Conservation (phyloP, 1,140 invertebrate genomes). For the Drosophila setifemur region DNA sequence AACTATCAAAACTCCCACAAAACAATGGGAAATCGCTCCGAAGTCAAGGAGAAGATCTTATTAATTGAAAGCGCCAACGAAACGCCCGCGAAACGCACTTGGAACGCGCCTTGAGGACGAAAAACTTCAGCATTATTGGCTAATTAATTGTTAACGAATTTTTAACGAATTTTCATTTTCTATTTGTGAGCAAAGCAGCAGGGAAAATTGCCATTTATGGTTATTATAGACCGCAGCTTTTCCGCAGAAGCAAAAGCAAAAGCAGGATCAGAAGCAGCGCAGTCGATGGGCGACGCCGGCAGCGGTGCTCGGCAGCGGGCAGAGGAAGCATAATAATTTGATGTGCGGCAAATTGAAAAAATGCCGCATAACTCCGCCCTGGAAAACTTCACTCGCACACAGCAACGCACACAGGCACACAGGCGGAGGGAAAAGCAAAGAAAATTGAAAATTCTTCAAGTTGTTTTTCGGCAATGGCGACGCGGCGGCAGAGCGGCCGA, state of each 20-base stretch:
- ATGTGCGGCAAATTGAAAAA: conserved; percentile 81
- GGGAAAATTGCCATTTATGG: conserved; percentile 71
- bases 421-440: conserved; percentile 19
- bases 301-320: background rate
- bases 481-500: background rate
- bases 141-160: conserved; percentile 75
- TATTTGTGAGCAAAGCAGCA: conserved; percentile 44
- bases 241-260: no score
- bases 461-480: conserved; percentile 70
- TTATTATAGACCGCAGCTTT: no score
- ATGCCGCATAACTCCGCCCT: conserved; percentile 81
- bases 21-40: no score
- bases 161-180: conserved; percentile 77
- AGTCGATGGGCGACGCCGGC: conserved; percentile 6
- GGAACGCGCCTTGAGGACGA: background rate
- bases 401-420: conserved; percentile 9
- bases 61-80: background rate
- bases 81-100: no score
- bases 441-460: conserved; percentile 79
- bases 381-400: conserved; percentile 48
- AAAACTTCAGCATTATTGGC: conserved; percentile 20
- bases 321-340: conserved; percentile 74
- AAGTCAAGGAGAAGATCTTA: no score
- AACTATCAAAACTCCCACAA: no score
- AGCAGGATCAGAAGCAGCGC: conserved; percentile 1